Evolutionary conservation across 2,113 vertebrate genomes (phyloP), one percentile per base, ranked within the genome.

Genomic region (Salvator merianae): DNA sequence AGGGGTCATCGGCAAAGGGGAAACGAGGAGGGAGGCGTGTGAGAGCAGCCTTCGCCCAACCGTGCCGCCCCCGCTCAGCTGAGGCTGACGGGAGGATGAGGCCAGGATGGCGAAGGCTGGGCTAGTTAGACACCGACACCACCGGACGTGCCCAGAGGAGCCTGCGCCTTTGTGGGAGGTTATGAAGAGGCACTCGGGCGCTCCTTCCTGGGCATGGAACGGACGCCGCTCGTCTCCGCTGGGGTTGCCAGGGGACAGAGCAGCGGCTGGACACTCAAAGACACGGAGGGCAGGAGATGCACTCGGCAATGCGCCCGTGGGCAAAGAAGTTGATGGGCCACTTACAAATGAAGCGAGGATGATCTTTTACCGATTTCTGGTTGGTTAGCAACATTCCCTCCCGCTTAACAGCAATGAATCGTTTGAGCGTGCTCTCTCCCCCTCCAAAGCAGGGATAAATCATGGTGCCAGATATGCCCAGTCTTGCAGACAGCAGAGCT

Each of bases 1-100:
- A 8, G 63, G 59, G 93, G 88, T 77, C 94, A 82, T 87, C 79
- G 8, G 50, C 50, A 93, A 85, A 65, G 91, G 90, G 84, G 91
- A 88, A 94, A 91, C 71, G 91, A 92, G 87, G 91, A 93, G 89
- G 93, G 90, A 94, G 91, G 94, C 8, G n/a, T 9, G 13, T 32
- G 30, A 68, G 5, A 14, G 30, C 66, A 68, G 66, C 20, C 62
- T 65, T 65, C 62, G n/a, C 62, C 26, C 26, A 65, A 65, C 62
- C 62, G 2, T 22, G 62, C 20, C 20, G 55, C 55, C 55, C 18
- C 55, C 20, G 18, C 55, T 59, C 3, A 12, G 26, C 24, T 28
- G 26, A 30, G 63, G 63, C 26, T 18, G 14, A 47, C 10, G 2
- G 65, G 65, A 30, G 9, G 12, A 34, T 13, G 5, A 34, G 32